Percentiles rank a stretch among this genome's conserved stretches.
phyloP scores from a whole-genome alignment of 2,797 vertebrate species.

The Darevskia nairensis region DNA sequence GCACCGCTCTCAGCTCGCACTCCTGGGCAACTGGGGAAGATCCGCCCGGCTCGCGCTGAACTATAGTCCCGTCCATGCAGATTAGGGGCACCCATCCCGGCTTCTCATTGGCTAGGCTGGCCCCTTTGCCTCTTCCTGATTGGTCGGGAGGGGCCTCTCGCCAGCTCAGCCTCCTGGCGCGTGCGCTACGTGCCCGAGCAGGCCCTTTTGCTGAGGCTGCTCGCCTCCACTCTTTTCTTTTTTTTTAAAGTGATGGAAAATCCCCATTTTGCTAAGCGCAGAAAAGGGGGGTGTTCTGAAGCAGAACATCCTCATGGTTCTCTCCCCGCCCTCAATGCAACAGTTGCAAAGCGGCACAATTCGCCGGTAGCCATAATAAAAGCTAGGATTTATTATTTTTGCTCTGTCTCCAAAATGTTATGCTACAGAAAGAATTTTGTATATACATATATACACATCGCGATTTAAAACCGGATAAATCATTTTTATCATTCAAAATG shows the following conservation, averaged over 20 bases:
- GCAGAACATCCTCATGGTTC: no score
- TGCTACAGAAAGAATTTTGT: neutral
- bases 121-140: neutral
- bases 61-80: constrained; percentile 53
- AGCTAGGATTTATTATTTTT: neutral
- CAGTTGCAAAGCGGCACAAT: neutral
- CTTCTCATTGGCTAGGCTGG: neutral
- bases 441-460: no score
- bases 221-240: neutral
- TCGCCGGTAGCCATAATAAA: neutral
- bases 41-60: accelerated
- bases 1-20: accelerated
- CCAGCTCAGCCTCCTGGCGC: constrained; percentile 9
- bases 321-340: no score
- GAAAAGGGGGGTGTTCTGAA: no score
- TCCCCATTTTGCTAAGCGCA: neutral
- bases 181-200: constrained; percentile 35
- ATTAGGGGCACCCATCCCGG: constrained; percentile 20
- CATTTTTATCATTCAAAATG: no score
- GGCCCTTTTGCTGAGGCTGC: neutral
- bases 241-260: neutral
- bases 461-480: no score
- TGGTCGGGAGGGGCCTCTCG: neutral
- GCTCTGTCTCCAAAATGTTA: neutral
- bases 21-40: constrained; percentile 17